Base-by-base conservation (phyloP, 2,113 vertebrate genomes). In the Cathartes aura region DNA sequence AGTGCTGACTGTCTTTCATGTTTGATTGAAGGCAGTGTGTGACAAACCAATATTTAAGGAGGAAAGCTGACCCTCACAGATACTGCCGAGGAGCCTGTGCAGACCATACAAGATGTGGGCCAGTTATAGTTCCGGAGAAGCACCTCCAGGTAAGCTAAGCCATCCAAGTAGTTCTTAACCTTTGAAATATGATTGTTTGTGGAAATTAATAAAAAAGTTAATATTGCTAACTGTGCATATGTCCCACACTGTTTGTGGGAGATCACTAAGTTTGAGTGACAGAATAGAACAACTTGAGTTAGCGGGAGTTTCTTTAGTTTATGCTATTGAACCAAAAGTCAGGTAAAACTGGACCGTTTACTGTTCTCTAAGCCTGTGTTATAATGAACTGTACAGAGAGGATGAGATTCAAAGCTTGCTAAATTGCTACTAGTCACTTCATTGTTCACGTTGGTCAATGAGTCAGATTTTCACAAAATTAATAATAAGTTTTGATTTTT, bases 51-150 rank as follows among this genome's bases (percentile, higher is more conserved):
- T 99, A 99, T 93, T 97, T 99, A 86, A 98, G 99, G 96, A 99
- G 99, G 96, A 99, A 98, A 98, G 99, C 98, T 76, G 99, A 99
- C 63, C 99, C 99, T 68, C 99, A 99, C 48, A 98, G 99, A 32
- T 99, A 99, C 96, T 99, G 99, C 81, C 99, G 99, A 91, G 99
- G 98, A 52, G 98, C 99, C 62, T 99, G 99, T 43, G 99, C 99
- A 12, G 95, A 98, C 16, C 96, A 98, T 63, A 99, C 99, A 2
- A 98, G 97, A 4, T 99, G 99, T n/a, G 99, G 99, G n/a, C 99
- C 99, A 0, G 95, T 99, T 47, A 60, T 98, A 12, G 99, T 99
- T 17, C 99, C 99, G 21, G 99, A 99, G 97, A 98, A 99, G 64
- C 99, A 99, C 90, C 98, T 99, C 36, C 99, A 99, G 99, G 99